A percentile compares a stretch with the other conserved stretches of the same genome.
Conservation (phyloP, 2,888 invertebrate species). For the Mycalesis mineus region DNA sequence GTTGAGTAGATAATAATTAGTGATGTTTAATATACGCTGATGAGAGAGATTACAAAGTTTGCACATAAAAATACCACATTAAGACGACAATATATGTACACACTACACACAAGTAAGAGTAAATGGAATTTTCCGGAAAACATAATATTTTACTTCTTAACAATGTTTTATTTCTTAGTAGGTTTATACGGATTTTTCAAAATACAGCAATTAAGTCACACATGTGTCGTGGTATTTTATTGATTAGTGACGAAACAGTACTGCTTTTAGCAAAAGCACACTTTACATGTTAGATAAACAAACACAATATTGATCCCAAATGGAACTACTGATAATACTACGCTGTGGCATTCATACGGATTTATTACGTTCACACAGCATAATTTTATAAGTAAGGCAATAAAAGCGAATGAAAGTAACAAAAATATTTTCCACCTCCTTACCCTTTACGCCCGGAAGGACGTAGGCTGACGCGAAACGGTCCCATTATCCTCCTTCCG, state of each 20-base stretch:
- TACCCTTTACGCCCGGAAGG: slow-evolving; percentile 21
- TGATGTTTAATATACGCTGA: not conserved
- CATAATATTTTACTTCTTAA: no score
- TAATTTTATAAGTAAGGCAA: not conserved
- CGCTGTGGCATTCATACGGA: not conserved
- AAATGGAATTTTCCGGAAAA: not conserved
- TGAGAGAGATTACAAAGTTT: not conserved
- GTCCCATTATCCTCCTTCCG: slow-evolving; percentile 27
- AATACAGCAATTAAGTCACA: no score
- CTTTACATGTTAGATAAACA: no score
- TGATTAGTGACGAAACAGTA: no score
- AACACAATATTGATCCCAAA: no score
- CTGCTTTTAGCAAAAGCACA: no score
- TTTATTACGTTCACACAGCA: not conserved
- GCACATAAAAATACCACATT: not conserved
- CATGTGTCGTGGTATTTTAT: no score
- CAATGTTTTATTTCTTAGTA: no score
- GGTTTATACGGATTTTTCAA: no score
- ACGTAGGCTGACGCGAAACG: slow-evolving; percentile 23
- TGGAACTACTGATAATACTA: not conserved
- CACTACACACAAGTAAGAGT: not conserved
- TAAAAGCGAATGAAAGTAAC: not conserved
- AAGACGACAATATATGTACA: not conserved
- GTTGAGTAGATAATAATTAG: not conserved
- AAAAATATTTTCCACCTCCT: slow-evolving; percentile 16